A percentile compares a stretch with the other conserved stretches of the same genome.
phyloP scores from a whole-genome alignment of 2,888 invertebrate genomes.

The Anticlea derivata region DNA sequence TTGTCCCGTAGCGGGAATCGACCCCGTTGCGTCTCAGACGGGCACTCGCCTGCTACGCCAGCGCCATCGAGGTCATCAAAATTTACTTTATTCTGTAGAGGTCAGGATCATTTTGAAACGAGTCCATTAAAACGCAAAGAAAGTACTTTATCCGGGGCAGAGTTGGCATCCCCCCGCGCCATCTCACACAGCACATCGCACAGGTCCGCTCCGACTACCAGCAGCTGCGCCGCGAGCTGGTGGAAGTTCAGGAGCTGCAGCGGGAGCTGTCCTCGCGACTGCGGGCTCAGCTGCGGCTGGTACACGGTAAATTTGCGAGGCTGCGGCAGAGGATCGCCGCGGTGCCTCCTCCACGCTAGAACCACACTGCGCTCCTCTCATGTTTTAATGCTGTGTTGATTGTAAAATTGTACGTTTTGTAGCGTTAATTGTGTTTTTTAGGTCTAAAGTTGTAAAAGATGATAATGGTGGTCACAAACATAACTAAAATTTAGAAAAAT shows the following conservation, averaged over 20 bases:
- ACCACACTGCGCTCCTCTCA: slow-evolving; percentile 20
- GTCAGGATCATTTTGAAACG: too few relatives aligned
- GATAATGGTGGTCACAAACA: too few relatives aligned
- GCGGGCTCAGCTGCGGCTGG: slow-evolving; percentile 87
- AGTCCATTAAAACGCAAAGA: too few relatives aligned
- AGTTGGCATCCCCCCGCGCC: not conserved
- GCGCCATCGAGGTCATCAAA: too few relatives aligned
- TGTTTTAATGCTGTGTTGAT: slow-evolving; percentile 27
- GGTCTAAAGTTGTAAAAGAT: too few relatives aligned
- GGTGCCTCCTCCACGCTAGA: slow-evolving; percentile 65
- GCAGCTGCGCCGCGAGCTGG: slow-evolving; percentile 89
- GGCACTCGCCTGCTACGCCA: too few relatives aligned
- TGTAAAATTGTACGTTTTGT: slow-evolving; percentile 18
- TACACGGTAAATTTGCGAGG: slow-evolving; percentile 89
- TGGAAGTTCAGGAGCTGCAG: slow-evolving; percentile 91
- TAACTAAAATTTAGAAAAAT: too few relatives aligned
- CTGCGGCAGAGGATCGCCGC: slow-evolving; percentile 88
- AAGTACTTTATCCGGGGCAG: slow-evolving; percentile 12
- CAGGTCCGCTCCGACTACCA: slow-evolving; percentile 90
- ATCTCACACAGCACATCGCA: not conserved
- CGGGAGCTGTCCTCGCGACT: slow-evolving; percentile 90
- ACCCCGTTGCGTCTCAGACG: too few relatives aligned
- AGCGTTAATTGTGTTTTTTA: too few relatives aligned
- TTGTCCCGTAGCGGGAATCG: too few relatives aligned
- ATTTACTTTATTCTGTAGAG: too few relatives aligned